Evolutionary conservation across 2,888 invertebrate species (phyloP).

Genomic region (Minunthozetes semirufus): DNA sequence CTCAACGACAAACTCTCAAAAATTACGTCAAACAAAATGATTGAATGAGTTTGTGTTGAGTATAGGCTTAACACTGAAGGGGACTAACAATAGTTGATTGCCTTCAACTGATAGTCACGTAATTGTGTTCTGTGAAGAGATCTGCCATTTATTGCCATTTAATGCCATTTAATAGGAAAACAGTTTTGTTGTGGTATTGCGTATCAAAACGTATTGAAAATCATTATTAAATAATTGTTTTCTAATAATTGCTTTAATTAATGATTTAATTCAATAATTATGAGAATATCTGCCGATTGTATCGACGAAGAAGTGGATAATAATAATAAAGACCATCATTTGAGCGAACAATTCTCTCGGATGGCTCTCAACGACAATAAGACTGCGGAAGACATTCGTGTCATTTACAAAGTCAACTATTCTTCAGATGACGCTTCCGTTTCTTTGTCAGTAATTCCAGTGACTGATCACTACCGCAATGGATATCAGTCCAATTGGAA

Average conservation of each 20-base stretch:
- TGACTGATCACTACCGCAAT: background rate
- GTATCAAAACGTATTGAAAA: slow-evolving; percentile 1
- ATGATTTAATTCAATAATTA: background rate
- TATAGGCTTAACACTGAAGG: no score
- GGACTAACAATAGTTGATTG: no score
- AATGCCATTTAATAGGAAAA: background rate
- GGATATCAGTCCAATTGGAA: background rate
- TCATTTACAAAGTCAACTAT: background rate
- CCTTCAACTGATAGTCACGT: no score
- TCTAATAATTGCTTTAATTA: background rate
- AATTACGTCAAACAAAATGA: no score
- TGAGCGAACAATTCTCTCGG: background rate
- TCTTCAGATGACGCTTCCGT: background rate
- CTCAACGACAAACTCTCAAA: no score
- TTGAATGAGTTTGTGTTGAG: no score
- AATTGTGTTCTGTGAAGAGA: background rate
- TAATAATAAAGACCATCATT: background rate
- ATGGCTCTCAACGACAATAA: background rate
- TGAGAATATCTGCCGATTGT: slow-evolving; percentile 17
- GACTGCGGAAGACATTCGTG: background rate
- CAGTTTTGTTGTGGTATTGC: background rate
- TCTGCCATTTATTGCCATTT: background rate
- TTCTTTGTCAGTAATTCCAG: background rate
- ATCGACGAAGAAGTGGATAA: background rate
- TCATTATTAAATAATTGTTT: background rate